Percentiles rank a stretch among this genome's conserved stretches.
Conservation (phyloP, 1,140 invertebrate species). For the Eueides isabella region DNA sequence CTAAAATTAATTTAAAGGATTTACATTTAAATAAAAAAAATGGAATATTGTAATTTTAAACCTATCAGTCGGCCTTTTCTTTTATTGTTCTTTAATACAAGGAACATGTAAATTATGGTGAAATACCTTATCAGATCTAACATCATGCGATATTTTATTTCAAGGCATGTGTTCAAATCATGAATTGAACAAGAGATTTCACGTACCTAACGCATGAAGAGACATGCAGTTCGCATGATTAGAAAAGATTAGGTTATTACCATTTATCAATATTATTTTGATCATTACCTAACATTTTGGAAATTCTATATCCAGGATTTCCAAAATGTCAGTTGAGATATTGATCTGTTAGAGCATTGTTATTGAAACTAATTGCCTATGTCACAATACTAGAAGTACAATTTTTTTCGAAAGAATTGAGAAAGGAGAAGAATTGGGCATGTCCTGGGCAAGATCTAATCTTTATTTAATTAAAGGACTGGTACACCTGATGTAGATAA, state of each 20-base stretch:
- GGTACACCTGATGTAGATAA: no score
- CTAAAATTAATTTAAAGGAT: not conserved
- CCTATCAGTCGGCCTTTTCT: not conserved
- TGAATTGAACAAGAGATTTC: not conserved
- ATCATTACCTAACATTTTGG: slow-evolving; percentile 1
- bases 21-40: not conserved
- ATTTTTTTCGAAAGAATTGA: no score
- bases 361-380: not conserved
- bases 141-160: not conserved
- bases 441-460: no score
- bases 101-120: not conserved
- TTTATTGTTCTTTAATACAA: not conserved
- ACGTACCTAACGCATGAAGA: not conserved
- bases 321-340: not conserved
- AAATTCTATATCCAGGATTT: no score
- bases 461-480: no score
- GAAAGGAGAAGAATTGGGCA: no score
- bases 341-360: not conserved
- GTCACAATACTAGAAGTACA: no score
- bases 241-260: not conserved
- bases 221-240: not conserved
- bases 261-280: not conserved
- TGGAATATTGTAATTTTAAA: not conserved
- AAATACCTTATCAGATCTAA: slow-evolving; percentile 15
- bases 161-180: not conserved